phyloP scores from a whole-genome alignment of 1,140 invertebrate species.

The Lepidurus packardi region DNA sequence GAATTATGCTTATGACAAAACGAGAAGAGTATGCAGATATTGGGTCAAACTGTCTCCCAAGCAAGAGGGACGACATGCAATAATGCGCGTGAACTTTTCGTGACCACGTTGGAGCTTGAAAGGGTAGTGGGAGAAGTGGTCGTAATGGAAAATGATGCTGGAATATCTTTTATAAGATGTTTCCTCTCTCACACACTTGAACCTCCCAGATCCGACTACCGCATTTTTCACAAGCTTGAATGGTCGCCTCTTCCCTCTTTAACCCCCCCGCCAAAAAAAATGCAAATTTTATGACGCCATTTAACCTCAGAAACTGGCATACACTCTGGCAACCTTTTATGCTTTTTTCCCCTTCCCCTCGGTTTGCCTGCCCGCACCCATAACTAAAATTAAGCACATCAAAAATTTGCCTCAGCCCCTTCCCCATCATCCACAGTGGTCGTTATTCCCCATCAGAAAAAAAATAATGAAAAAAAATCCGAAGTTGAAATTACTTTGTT shows the following conservation, averaged over 20 bases:
- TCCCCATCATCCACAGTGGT: background rate
- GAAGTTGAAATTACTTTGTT: no score
- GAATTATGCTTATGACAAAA: background rate
- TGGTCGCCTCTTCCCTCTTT: background rate
- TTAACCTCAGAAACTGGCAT: conserved; percentile 21
- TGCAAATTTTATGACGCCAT: conserved; percentile 15
- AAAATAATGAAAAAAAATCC: background rate
- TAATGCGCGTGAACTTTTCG: background rate
- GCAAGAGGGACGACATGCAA: background rate
- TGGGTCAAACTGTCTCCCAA: background rate
- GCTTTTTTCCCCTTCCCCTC: background rate
- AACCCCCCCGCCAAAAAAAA: background rate
- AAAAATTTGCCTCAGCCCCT: background rate
- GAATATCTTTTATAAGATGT: conserved; percentile 15
- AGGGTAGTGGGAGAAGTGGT: conserved; percentile 4
- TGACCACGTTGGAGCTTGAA: background rate
- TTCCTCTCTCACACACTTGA: background rate
- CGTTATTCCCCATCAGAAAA: background rate
- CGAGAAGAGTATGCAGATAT: background rate
- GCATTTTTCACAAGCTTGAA: background rate
- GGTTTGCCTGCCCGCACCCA: background rate
- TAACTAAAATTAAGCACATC: conserved; percentile 19
- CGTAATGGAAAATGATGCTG: conserved; percentile 15
- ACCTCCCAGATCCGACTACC: background rate
- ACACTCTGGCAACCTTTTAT: conserved; percentile 19